Percentiles rank a stretch among this genome's conserved stretches.
phyloP scores from a whole-genome alignment of 2,113 vertebrate species.

The Mugil cephalus region DNA sequence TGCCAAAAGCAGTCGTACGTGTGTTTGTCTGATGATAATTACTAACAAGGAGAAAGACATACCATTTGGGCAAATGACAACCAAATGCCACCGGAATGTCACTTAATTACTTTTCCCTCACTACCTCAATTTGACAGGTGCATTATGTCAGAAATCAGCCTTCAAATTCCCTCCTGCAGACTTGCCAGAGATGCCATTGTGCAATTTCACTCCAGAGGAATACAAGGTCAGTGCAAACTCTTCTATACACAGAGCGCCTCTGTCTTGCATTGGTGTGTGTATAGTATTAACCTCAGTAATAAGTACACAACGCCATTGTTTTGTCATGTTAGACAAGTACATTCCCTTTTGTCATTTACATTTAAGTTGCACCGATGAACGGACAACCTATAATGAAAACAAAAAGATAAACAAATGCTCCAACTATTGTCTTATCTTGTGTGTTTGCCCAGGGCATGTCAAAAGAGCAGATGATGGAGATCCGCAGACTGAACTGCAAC shows the following conservation, averaged over 20 bases:
- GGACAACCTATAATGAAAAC: neutral
- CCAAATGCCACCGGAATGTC: constrained; percentile 3
- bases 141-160: constrained; percentile 76
- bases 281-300: neutral
- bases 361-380: neutral
- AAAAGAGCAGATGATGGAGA: constrained; percentile 83
- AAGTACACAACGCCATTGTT: neutral
- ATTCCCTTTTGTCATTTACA: neutral
- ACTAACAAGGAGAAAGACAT: neutral
- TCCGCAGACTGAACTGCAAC: constrained; percentile 83
- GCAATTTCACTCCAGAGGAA: constrained; percentile 87
- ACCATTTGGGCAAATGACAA: neutral
- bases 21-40: neutral
- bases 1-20: too few relatives aligned
- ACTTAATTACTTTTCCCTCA: neutral
- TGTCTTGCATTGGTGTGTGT: neutral
- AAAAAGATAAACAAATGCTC: neutral
- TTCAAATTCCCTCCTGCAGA: constrained; percentile 62
- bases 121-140: constrained; percentile 69
- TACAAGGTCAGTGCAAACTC: constrained; percentile 84
- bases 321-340: neutral
- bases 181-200: constrained; percentile 88
- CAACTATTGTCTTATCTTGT: neutral
- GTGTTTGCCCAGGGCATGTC: constrained; percentile 76
- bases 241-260: neutral